Evolutionary conservation across 2,797 vertebrate genomes (phyloP).

Genomic region (Lacerta viridis): DNA sequence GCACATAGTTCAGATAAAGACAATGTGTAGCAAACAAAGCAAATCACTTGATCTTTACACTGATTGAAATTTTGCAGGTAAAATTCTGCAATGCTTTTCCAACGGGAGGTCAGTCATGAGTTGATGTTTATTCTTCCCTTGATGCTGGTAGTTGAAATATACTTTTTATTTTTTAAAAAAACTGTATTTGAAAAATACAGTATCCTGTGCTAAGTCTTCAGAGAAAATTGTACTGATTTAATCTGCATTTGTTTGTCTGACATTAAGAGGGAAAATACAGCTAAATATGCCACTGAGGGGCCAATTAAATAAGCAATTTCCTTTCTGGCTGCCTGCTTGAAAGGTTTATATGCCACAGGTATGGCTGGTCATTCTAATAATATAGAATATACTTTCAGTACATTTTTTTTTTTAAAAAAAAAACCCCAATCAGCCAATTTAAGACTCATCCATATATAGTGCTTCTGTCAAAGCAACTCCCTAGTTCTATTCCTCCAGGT

Average conservation of each 20-base stretch:
- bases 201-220: background rate
- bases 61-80: background rate
- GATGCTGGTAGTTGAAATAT: background rate
- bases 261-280: background rate
- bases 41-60: background rate
- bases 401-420: no score
- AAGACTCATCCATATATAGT: no score
- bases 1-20: no score
- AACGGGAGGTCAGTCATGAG: background rate
- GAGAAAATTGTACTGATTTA: background rate
- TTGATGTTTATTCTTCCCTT: background rate
- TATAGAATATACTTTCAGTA: no score
- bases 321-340: background rate
- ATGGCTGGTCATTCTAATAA: no score
- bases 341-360: background rate
- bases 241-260: background rate
- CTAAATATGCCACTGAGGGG: background rate
- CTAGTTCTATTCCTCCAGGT: no score
- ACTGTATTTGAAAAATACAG: background rate
- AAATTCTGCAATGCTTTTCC: background rate
- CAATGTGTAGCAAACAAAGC: background rate
- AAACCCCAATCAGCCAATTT: no score
- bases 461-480: no score
- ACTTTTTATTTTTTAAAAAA: no score
- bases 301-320: background rate